A percentile compares a stretch with the other conserved stretches of the same genome.
These are phyloP conservation scores for Leptinotarsa defecta DNA, from an alignment of 1,140 invertebrate genomes.

Conservation along the genomic window DNA sequence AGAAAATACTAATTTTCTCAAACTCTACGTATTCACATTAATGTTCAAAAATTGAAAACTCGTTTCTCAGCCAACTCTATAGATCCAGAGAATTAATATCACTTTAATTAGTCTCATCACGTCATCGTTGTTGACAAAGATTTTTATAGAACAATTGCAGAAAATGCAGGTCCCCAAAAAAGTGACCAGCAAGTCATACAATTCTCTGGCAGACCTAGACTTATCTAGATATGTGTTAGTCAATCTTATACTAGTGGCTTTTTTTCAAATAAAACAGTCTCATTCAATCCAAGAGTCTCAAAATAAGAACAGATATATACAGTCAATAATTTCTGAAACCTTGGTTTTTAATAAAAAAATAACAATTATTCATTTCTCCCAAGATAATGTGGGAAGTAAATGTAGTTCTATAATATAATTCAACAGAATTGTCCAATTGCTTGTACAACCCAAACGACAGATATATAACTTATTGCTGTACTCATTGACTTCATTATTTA, in stretches of 20 bases:
- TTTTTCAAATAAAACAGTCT: constrained; percentile 1
- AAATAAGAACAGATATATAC: constrained; percentile 4
- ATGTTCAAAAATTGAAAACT: background rate
- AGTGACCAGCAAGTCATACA: background rate
- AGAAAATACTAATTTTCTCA: background rate
- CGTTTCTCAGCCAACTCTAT: background rate
- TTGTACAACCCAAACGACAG: constrained; percentile 1
- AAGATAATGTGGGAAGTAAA: background rate
- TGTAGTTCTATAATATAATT: background rate
- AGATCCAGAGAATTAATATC: background rate
- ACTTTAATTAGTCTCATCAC: background rate
- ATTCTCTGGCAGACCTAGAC: background rate
- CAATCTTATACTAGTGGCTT: background rate
- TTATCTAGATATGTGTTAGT: constrained; percentile 2
- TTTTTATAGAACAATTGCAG: too few relatives aligned
- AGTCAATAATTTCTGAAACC: background rate
- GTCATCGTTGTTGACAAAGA: background rate
- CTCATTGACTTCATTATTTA: constrained; percentile 15
- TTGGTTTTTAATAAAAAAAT: background rate
- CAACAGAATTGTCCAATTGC: background rate
- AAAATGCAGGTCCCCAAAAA: too few relatives aligned
- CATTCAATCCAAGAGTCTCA: background rate
- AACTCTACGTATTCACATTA: constrained; percentile 2
- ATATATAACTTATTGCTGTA: constrained; percentile 24
- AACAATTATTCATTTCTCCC: background rate